Evolutionary conservation across 2,797 vertebrate species (phyloP), one percentile per base, ranked within the genome.

Genomic region (Enteromius radiatus): DNA sequence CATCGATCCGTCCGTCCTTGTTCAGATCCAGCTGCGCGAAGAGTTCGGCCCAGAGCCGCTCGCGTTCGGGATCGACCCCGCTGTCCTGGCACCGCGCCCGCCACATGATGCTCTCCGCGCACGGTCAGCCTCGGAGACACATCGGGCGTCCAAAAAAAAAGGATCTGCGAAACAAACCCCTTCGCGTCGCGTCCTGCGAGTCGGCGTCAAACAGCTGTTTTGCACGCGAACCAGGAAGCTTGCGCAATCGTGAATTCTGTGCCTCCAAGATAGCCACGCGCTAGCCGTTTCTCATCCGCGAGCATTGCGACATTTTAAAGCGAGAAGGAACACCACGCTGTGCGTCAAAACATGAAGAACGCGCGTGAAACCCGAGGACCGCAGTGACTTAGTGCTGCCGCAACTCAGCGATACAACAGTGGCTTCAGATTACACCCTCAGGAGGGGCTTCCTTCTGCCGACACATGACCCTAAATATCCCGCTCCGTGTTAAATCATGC

Each of bases 21-120:
- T 98, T 97, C 78, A 95, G 73, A 90, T 98, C 97, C 87, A 98
- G 92, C 89, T 96, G 92, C 41, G 95, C 91, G 78, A 98, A 98
- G 49, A 98, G 93, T 84, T 94, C 90, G 23, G 92, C 91, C 94
- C 95, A 97, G 21, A 84, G 93, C 86, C 92, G 91, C 87, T 90
- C 89, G 77, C 93, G 90, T 49, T 96, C 95, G 2, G 84, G 86
- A 10, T 97, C 95, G 11, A 84, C 15, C 5, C 75, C 79, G 19
- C 61, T 84, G 73, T 90, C 90, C 89, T 93, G 91, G 87, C 94
- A 94, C 54, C 70, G 84, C 0, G 84, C 94, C 87, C 45, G 81
- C 68, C 86, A 86, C 93, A 94, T 95, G 23, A 31, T 31, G 61
- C 5, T 28, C 1, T 52, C 59, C 38, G 19, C 67, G 78, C 78